Evolutionary conservation across 1,140 invertebrate genomes (phyloP), one percentile per base, ranked within the genome.

Genomic region (Drosophila tsacasi): DNA sequence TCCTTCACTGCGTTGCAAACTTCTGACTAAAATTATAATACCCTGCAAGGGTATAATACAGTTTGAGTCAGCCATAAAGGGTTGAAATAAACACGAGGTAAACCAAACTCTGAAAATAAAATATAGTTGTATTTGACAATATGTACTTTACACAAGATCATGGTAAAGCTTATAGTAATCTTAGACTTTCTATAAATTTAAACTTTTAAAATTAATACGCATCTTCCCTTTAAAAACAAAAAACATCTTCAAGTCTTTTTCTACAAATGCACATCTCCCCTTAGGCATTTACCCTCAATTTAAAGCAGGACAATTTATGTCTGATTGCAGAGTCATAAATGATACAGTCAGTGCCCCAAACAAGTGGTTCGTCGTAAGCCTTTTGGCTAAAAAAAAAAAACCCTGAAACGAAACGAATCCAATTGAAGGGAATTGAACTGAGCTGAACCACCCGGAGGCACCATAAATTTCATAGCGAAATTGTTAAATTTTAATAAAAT

Each of bases 401-500:
- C 21, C 25, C 35, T 25, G n/a, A 59, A 37, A 17, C 65, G 44
- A 42, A 73, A 71, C 54, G 69, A 72, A 73, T 72, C 69, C 19
- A 46, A 74, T 73, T 73, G 71, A 74, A 72, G n/a, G 27, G 58
- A 40, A 68, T 47, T 39, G 61, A 69, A 64, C 23, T 12, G 44
- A 67, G 46, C 21, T 37, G 52, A 73, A 60, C 67, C 69, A 72
- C 69, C 69, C 69, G 67, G 47, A 74, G 69, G 77, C 66, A 68
- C 79, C 84, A 89, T 89, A 89, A 89, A 89, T 89, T 89, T 84
- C 78, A 84, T 84, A 84, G 85, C 52, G 78, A 84, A 81, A 90
- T 89, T 84, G 85, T 90, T 89, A 89, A 89, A 89, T 81, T 89
- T 89, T 89, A 89, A 89, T 89, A 89, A 89, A 89, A 89, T 89